Evolutionary conservation across 2,888 invertebrate genomes (phyloP).

Genomic region (Nasonia oneida): DNA sequence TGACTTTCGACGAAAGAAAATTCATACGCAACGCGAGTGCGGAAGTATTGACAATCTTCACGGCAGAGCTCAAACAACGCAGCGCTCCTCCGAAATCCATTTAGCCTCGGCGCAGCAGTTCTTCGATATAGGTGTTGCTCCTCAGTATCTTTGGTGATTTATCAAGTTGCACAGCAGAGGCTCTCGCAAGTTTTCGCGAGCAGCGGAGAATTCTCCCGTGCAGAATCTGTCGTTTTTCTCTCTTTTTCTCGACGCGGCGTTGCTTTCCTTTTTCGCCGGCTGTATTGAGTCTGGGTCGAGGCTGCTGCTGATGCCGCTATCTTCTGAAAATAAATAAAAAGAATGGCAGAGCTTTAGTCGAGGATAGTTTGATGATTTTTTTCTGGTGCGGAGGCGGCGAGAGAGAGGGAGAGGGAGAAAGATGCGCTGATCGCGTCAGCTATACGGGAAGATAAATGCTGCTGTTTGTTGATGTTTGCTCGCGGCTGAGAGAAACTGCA

Average conservation of each 20-base stretch:
- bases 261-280: not conserved
- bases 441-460: conserved; percentile 68
- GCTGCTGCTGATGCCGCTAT: not conserved
- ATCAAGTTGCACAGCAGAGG: conserved; percentile 60
- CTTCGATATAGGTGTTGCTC: conserved; percentile 11
- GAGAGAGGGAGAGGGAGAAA: not conserved
- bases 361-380: conserved; percentile 47
- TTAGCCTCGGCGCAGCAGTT: conserved; percentile 8
- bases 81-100: conserved; percentile 37
- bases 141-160: conserved; percentile 65
- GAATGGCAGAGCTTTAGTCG: conserved; percentile 29
- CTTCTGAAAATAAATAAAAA: conserved; percentile 50
- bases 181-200: not conserved
- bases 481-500: not conserved
- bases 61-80: not conserved
- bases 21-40: not conserved
- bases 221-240: not conserved
- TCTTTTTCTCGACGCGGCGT: not conserved
- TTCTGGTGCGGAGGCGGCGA: not conserved
- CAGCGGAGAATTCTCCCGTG: not conserved
- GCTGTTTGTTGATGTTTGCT: conserved; percentile 57
- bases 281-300: not conserved
- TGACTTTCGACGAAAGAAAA: not conserved
- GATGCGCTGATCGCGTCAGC: not conserved
- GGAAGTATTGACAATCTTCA: conserved; percentile 3